Evolutionary conservation across 37 sponge, comb jelly and placozoan genomes (phyloP).

Genomic region (Diacarnus erythraeanus): DNA sequence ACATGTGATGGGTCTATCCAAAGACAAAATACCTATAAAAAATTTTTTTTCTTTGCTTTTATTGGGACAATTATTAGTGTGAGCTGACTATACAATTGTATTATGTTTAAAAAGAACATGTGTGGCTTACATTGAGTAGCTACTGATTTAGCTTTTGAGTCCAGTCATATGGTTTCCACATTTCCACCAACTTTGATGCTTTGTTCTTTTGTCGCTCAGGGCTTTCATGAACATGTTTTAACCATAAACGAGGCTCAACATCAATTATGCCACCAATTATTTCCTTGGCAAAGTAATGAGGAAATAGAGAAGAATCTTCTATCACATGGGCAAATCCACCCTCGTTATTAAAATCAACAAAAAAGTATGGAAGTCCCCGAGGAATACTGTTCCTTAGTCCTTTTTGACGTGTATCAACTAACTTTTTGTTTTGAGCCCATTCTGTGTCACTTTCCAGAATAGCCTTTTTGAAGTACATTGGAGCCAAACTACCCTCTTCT

Average conservation of each 20-base stretch:
- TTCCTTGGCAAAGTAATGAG: slow-evolving; percentile 90
- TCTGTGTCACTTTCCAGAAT: slow-evolving; percentile 91
- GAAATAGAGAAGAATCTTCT: slow-evolving; percentile 82
- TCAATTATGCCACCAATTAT: slow-evolving; percentile 90
- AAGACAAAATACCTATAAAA: too few species aligned
- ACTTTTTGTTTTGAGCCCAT: slow-evolving; percentile 92
- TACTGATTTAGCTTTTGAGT: slow-evolving; percentile 58
- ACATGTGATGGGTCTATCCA: too few species aligned
- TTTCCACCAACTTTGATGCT: slow-evolving; percentile 52
- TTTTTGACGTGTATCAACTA: slow-evolving; percentile 83
- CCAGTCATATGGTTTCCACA: slow-evolving; percentile 87
- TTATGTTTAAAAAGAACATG: too few species aligned
- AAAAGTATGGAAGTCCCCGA: slow-evolving; percentile 85
- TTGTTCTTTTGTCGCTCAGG: slow-evolving; percentile 70
- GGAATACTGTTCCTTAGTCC: slow-evolving; percentile 75
- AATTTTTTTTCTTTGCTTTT: too few species aligned
- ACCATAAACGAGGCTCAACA: slow-evolving; percentile 83
- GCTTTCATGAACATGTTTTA: slow-evolving; percentile 67
- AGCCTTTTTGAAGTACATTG: slow-evolving; percentile 97
- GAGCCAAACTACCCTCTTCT: slow-evolving; percentile 76
- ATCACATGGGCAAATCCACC: slow-evolving; percentile 93
- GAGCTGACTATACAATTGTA: too few species aligned
- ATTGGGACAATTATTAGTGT: too few species aligned
- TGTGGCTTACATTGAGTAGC: too few species aligned
- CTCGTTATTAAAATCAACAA: slow-evolving; percentile 86